Evolutionary conservation across 1,140 invertebrate genomes (phyloP), one percentile per base, ranked within the genome.

Genomic region (Macrobrachium nipponense): DNA sequence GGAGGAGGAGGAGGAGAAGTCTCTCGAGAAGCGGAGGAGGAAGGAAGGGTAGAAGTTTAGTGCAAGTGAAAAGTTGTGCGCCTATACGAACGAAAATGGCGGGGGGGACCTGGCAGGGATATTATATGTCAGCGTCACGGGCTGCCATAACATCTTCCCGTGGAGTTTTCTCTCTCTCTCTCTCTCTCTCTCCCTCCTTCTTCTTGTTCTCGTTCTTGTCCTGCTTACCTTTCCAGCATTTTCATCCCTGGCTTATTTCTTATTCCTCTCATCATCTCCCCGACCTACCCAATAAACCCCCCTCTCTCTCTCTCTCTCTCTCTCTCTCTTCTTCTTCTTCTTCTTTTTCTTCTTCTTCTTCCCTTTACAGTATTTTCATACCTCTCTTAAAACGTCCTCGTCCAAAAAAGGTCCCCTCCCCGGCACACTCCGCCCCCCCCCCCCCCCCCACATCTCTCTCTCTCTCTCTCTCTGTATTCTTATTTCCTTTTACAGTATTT

Each of bases 41-140:
- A 7, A 44, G n/a, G 10, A 44, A 51, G 73, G 73, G 59, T 4
- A 61, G 72, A 60, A 84, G 73, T 59, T 68, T 58, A 76, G 82
- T 68, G 83, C n/a, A n/a, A 86, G 83, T 86, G 83, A 86, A 86
- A 80, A 86, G 66, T 86, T 80, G 58, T 59, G 82, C 78, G 76
- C 62, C 76, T 36, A 73, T 86, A n/a, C 10, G 83, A 86, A 80
- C 76, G 83, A 86, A 86, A 86, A 86, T 75, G 78, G 66, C 43
- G 44, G 83, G 78, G 76, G 82, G 78, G 73, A 68, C 77, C 11
- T 58, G 27, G 27, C 27, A 4, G 27, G 27, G 4, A 4, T 68
- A 80, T 61, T 66, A 86, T 86, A 86, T 80, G 77, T 80, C 58
- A 75, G 83, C 75, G 83, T 86, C 83, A 68, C 83, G 17, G 15